These are phyloP conservation scores for Sitta europaea DNA, from an alignment of 2,113 vertebrate genomes.

Conservation along the genomic window DNA sequence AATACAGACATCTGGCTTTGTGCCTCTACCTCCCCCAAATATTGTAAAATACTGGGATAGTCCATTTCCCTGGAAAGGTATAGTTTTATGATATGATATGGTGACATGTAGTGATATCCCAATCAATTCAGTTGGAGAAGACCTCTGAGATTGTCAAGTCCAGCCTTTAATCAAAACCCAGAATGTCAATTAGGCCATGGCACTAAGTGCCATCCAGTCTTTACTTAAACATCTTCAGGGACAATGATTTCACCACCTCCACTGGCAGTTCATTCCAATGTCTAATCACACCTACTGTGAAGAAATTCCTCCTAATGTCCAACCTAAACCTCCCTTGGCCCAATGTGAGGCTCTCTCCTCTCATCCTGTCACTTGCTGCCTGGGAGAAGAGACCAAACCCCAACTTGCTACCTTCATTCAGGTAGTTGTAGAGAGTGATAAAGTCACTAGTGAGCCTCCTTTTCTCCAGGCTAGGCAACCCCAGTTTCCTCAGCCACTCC, in stretches of 20 bases:
- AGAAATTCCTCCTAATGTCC: neutral
- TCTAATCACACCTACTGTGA: neutral
- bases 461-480: neutral
- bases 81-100: neutral
- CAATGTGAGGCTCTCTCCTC: neutral
- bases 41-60: neutral
- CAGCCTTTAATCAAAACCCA: neutral
- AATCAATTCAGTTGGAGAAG: neutral
- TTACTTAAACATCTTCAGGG: neutral
- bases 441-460: neutral
- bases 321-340: neutral
- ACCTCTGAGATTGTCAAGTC: neutral
- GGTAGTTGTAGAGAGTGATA: neutral
- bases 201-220: neutral
- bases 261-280: neutral
- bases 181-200: neutral
- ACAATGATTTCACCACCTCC: neutral
- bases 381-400: neutral
- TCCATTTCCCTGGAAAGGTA: neutral
- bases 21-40: neutral
- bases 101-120: neutral
- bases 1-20: neutral
- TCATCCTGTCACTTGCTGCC: rapidly evolving
- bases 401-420: neutral
- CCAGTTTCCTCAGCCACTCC: neutral